Evolutionary conservation across 2,113 vertebrate species (phyloP).

Genomic region (Ploceus nigricollis): DNA sequence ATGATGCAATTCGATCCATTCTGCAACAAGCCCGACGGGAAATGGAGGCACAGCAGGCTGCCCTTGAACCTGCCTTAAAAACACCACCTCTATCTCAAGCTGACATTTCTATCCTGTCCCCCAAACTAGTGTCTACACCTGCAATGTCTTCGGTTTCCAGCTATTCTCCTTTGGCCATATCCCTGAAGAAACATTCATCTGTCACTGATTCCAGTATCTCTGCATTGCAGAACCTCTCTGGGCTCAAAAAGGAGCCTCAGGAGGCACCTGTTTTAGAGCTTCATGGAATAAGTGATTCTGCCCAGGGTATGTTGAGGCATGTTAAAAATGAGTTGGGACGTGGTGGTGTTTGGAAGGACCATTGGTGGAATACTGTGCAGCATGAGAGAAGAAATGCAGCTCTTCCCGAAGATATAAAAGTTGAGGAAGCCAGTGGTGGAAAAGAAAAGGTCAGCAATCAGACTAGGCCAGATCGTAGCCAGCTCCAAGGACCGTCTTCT

Average conservation of each 20-base stretch:
- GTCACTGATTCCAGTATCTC: conserved; percentile 76
- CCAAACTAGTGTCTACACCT: conserved; percentile 81
- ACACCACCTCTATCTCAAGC: conserved; percentile 83
- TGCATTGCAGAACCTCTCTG: conserved; percentile 80
- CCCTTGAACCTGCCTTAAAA: conserved; percentile 90
- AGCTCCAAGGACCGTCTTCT: conserved; percentile 78
- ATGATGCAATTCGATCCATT: conserved; percentile 95
- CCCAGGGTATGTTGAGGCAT: conserved; percentile 76
- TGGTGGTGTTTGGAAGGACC: conserved; percentile 88
- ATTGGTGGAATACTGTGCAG: conserved; percentile 91
- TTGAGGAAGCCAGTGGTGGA: conserved; percentile 81
- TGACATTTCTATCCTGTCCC: conserved; percentile 82
- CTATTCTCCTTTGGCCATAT: conserved; percentile 86
- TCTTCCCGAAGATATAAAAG: conserved; percentile 75
- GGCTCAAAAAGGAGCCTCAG: conserved; percentile 83
- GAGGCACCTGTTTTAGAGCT: conserved; percentile 75
- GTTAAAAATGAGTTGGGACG: conserved; percentile 81
- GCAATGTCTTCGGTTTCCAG: conserved; percentile 77
- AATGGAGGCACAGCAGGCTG: conserved; percentile 94
- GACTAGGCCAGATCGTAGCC: conserved; percentile 73
- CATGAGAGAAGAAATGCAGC: conserved; percentile 77
- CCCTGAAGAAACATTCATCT: conserved; percentile 85
- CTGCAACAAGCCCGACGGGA: conserved; percentile 92
- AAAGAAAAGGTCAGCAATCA: conserved; percentile 76
- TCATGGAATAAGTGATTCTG: conserved; percentile 71